Evolutionary conservation across 2,888 invertebrate genomes (phyloP), one percentile per base, ranked within the genome.

Genomic region (Drosophila histrio): DNA sequence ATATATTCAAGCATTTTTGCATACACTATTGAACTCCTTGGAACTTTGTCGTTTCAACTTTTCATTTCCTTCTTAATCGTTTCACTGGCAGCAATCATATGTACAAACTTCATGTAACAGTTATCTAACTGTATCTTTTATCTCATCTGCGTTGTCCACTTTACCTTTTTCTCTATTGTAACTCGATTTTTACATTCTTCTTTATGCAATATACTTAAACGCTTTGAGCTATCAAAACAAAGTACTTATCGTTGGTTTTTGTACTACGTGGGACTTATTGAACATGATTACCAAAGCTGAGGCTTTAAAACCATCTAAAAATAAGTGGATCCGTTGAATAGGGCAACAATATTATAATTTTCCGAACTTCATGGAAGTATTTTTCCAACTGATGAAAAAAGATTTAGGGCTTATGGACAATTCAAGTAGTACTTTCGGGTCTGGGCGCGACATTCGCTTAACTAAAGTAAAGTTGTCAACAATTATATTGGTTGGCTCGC

Each of bases 401-500:
- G 19, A 21, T 24, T 15, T 11, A 3, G 26, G 19, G 7, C 39
- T 60, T 15, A 13, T 24, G 13, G 22, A 2, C 19, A 30, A 15
- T 24, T 9, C 8, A 39, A 22, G 41, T 41, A 22, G 41, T 41
- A 30, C 21, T 32, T 19, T 30, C 13, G 11, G 38, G 36, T 11
- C 24, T 11, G n/a, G 13, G 3, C 8, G 30, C 15, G 44, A 28
- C 17, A 22, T 28, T 24, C 22, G 22, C 30, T 52, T 17, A 19
- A 17, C 8, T 30, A 49, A n/a, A n/a, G 19, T 59, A 59, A 60
- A 63, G 43, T 52, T 75, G 57, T 50, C 44, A 38, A 38, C 64
- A 64, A 72, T 65, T 72, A 67, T 66, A 69, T 76, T 58, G 34
- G 61, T 62, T 61, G 39, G 36, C 46, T 79, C 52, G 67, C 77